Percentiles rank a stretch among this genome's conserved stretches.
Evolutionary conservation across 2,113 vertebrate species (phyloP).

Genomic region (Rattus rattus): DNA sequence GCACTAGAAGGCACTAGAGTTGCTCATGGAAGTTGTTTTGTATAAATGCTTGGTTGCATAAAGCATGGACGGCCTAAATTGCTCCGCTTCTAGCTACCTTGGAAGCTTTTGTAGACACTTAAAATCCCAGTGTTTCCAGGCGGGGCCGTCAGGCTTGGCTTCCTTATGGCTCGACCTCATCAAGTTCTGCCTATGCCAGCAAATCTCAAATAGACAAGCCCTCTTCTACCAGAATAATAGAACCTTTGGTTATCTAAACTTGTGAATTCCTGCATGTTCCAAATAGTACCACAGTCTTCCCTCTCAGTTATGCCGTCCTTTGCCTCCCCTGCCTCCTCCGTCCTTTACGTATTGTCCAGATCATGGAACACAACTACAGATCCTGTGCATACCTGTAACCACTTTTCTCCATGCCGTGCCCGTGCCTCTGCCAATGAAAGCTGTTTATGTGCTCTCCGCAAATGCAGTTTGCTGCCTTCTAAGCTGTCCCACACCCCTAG

Average conservation of each 20-base stretch:
- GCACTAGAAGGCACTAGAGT: not conserved
- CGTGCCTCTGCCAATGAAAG: not conserved
- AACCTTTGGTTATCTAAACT: not conserved
- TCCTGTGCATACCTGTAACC: not conserved
- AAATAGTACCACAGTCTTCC: not conserved
- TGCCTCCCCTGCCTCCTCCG: not conserved
- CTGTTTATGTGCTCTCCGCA: not conserved
- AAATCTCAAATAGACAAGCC: not conserved
- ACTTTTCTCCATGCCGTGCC: not conserved
- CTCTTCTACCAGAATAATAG: not conserved
- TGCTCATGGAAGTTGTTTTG: not conserved
- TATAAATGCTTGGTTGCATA: not conserved
- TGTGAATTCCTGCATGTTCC: not conserved
- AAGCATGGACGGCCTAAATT: not conserved
- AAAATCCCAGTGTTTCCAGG: not conserved
- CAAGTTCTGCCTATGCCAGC: not conserved
- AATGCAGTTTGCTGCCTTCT: slow-evolving; percentile 28
- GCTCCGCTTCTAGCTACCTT: not conserved
- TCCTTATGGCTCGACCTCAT: not conserved
- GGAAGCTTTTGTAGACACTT: not conserved
- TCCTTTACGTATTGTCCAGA: not conserved
- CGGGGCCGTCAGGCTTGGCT: not conserved
- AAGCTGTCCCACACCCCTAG: not conserved
- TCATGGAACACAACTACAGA: not conserved
- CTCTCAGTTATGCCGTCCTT: not conserved